Percentiles rank a stretch among this genome's conserved stretches.
Evolutionary conservation across 1,140 invertebrate species (phyloP).

Genomic region (Drosophila nikananu): DNA sequence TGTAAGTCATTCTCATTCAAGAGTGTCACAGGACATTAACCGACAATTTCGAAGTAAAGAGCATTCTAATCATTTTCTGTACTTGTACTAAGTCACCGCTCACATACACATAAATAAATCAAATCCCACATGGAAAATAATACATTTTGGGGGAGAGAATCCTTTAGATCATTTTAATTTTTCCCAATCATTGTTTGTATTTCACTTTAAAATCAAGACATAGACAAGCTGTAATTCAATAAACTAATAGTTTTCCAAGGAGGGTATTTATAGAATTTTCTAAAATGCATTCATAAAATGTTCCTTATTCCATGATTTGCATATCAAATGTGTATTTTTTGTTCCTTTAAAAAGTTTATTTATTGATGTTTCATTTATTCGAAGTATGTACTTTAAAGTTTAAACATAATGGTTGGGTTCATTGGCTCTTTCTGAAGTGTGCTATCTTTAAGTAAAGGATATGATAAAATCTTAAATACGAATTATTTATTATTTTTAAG

Average conservation of each 20-base stretch:
- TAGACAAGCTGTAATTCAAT: not conserved
- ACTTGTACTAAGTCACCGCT: constrained; percentile 8
- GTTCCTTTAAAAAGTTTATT: not conserved
- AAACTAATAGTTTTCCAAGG: not conserved
- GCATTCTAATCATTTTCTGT: constrained; percentile 10
- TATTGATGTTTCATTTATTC: constrained; percentile 1
- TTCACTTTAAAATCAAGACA: not conserved
- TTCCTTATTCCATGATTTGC: constrained; percentile 7
- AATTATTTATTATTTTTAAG: not conserved
- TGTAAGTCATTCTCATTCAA: constrained; percentile 17
- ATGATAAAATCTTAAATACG: not conserved
- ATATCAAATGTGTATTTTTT: not conserved
- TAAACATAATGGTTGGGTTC: constrained; percentile 2
- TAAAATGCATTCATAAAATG: not conserved
- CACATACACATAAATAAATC: constrained; percentile 17
- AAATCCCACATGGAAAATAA: constrained; percentile 10
- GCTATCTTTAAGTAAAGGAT: not conserved
- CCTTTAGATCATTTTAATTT: not conserved
- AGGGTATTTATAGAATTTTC: not conserved
- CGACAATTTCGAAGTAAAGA: constrained; percentile 4
- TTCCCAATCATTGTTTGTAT: not conserved
- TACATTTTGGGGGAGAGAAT: not conserved
- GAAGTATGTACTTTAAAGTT: not conserved
- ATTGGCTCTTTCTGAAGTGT: constrained; percentile 2
- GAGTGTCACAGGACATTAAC: not conserved